Percentiles rank a stretch among this genome's conserved stretches.
Evolutionary conservation across 1,140 invertebrate genomes (phyloP).

Genomic region (Patella vulgata): DNA sequence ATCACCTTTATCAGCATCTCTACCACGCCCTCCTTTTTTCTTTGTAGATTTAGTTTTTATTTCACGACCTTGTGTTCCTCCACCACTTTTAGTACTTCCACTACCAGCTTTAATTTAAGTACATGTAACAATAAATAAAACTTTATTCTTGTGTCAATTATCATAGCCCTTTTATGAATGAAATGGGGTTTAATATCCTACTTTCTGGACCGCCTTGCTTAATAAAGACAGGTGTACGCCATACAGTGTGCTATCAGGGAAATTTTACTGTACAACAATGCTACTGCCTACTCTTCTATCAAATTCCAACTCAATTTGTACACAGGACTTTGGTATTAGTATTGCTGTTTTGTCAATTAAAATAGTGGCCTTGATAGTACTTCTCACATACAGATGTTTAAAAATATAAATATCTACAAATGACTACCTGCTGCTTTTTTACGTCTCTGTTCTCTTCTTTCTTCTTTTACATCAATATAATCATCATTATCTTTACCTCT

Average conservation of each 20-base stretch:
- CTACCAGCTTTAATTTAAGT: not conserved
- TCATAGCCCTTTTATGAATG: no score
- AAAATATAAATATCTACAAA: no score
- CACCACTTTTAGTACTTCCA: conserved; percentile 63
- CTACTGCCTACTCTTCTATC: no score
- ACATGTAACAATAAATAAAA: not conserved
- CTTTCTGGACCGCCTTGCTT: not conserved
- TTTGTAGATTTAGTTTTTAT: conserved; percentile 96
- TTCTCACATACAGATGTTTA: no score
- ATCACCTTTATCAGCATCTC: conserved; percentile 64
- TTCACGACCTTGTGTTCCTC: conserved; percentile 91
- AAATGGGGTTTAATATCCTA: no score
- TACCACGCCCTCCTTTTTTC: conserved; percentile 72
- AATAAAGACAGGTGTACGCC: no score
- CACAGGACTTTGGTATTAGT: no score
- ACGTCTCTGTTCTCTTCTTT: conserved; percentile 85
- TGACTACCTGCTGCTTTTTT: conserved; percentile 79
- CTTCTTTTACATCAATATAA: conserved; percentile 69
- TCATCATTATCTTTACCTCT: conserved; percentile 61
- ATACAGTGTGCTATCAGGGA: no score
- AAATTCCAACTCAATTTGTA: no score
- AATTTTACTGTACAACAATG: no score
- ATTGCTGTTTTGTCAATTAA: no score
- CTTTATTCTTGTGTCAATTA: not conserved
- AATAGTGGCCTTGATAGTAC: no score